A percentile compares a stretch with the other conserved stretches of the same genome.
Conservation (phyloP, 2,888 invertebrate species). For the Mamestra brassicae region DNA sequence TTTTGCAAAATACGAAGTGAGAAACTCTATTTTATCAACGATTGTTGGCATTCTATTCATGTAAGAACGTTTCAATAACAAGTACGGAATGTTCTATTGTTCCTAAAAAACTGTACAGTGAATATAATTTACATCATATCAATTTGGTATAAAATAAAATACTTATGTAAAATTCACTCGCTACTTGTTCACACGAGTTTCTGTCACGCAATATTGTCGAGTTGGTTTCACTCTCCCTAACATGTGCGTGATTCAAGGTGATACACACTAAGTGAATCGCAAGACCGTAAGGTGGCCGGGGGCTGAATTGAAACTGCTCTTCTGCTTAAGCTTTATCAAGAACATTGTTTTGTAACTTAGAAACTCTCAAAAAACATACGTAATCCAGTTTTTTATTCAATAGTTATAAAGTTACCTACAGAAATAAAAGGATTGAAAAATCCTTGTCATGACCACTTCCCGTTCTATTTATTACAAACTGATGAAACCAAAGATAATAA, state of each 20-base stretch:
- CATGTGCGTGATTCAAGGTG: conserved; percentile 54
- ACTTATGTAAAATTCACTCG: conserved; percentile 57
- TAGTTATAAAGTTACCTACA: neutral
- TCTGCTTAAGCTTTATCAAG: neutral
- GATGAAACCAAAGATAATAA: conserved; percentile 80
- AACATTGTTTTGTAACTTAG: neutral
- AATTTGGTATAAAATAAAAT: conserved; percentile 57
- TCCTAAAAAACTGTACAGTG: conserved; percentile 32
- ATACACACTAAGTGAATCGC: conserved; percentile 52
- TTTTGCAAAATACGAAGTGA: conserved; percentile 14
- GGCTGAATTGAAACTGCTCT: conserved; percentile 20
- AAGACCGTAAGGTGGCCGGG: conserved; percentile 15
- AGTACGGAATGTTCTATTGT: conserved; percentile 28
- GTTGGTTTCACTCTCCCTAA: conserved; percentile 59
- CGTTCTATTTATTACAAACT: conserved; percentile 70
- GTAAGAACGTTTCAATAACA: conserved; percentile 26
- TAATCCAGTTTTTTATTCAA: conserved; percentile 9
- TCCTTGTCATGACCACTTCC: conserved; percentile 64
- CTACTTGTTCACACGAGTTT: conserved; percentile 63
- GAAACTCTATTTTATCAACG: conserved; percentile 25
- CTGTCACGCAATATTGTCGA: conserved; percentile 65
- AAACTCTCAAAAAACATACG: neutral
- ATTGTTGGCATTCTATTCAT: conserved; percentile 33
- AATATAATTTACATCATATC: conserved; percentile 46
- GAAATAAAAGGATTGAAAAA: conserved; percentile 45